Base-by-base conservation (phyloP, 2,888 invertebrate species). In the Acleris literana region DNA sequence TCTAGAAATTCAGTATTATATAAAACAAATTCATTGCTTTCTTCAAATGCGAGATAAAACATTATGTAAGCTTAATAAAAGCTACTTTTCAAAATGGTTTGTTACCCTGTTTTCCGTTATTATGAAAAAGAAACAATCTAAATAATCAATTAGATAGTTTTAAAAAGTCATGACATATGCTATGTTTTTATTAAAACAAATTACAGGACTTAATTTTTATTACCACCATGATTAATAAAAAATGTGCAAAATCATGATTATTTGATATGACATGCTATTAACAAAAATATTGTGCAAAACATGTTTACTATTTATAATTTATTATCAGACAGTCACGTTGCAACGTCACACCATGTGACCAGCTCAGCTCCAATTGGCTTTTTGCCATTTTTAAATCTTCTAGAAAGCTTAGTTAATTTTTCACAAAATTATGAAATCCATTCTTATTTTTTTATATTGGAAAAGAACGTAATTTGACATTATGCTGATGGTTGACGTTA, bases 281-380 rank as follows among this genome's bases (percentile, higher is more conserved):
- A 67, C 69, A 70, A 72, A 39, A 75, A 76, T 71, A 79, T 78
- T 81, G 75, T 74, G 76, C 76, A 81, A 78, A 81, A 72, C 74
- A 75, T 72, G 71, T 75, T 76, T 72, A 76, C 74, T 61, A 18
- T 57, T 65, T 33, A 33, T 33, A 33, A 33, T 33, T 39, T 13
- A 39, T 13, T 13, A 76, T 76, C 78, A 81, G 79, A 79, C 76
- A 78, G 72, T 70, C 72, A 71, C 69, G 71, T 80, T 76, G 79
- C 74, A 82, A 83, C 82, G 83, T 85, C 86, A 86, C 68, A 72
- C 80, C 88, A 86, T 82, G 86, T 87, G 86, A 86, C 79, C 68
- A 46, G 73, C 76, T 74, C 70, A 46, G 73, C 6, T 25, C 72
- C 70, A 76, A 63, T 78, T 86, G 89, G 87, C 81, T 69, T 54